Conservation (phyloP, 1,140 invertebrate genomes). For the Halesus radiatus region DNA sequence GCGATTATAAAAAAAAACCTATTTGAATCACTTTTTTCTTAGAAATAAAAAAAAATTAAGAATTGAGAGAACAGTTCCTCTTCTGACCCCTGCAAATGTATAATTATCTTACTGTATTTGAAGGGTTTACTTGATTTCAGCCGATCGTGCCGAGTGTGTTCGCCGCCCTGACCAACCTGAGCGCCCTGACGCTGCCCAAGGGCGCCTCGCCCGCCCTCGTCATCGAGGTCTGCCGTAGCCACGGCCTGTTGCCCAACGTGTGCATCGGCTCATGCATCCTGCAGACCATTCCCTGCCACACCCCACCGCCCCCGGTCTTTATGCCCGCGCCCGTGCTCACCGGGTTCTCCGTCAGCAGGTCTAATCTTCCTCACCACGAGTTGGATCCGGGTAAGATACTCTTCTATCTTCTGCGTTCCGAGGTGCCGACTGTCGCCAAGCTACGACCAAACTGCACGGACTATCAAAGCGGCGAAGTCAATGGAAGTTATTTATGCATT, state of each 20-base stretch:
- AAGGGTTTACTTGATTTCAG: constrained; percentile 32
- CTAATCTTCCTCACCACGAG: neutral
- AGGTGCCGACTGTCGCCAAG: too few relatives aligned
- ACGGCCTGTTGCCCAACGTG: constrained; percentile 32
- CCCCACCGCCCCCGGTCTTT: neutral
- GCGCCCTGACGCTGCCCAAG: constrained; percentile 39
- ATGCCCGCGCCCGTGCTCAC: neutral
- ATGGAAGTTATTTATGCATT: too few relatives aligned
- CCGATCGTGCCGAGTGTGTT: constrained; percentile 36
- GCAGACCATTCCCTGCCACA: constrained; percentile 9
- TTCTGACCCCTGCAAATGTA: too few relatives aligned
- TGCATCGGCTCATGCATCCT: constrained; percentile 30
- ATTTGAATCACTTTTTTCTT: too few relatives aligned
- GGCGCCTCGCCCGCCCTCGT: neutral
- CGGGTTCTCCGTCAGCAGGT: too few relatives aligned
- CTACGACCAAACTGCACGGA: too few relatives aligned
- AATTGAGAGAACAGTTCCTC: too few relatives aligned
- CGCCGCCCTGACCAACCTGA: constrained; percentile 49
- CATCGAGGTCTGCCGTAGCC: constrained; percentile 39
- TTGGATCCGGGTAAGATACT: neutral
- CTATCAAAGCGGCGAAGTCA: too few relatives aligned
- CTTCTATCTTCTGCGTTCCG: too few relatives aligned
- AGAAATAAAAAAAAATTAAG: too few relatives aligned
- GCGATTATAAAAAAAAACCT: too few relatives aligned
- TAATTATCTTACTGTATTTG: too few relatives aligned